Evolutionary conservation across 2,888 invertebrate genomes (phyloP), one percentile per base, ranked within the genome.

Genomic region (Ectobius pallidus): DNA sequence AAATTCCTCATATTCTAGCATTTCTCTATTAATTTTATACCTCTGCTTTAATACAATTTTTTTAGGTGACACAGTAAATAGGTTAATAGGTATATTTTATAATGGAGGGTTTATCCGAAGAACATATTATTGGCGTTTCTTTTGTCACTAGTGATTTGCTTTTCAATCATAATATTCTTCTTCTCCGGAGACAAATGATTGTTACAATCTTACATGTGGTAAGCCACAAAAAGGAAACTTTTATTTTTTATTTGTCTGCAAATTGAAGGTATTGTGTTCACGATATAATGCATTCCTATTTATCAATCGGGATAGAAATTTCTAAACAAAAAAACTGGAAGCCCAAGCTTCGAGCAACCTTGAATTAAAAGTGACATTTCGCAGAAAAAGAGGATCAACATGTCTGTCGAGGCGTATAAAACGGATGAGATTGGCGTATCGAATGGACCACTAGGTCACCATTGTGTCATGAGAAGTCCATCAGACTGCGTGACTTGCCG

Each of bases 161-260:
- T 63, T 14, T 63, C 14, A 63, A 4, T 42, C 63, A 32, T n/a
- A 14, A 32, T 18, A 42, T 42, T 22, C 16, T 42, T 63, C 42
- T 20, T 42, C 42, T 42, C 42, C 63, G 32, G 63, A 63, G 63
- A 63, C 63, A 63, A 63, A 63, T 63, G 63, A 63, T 63, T 18
- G n/a, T n/a, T n/a, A n/a, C n/a, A n/a, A n/a, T n/a, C 42, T 42
- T 39, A 39, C 6, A 25, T 30, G 25, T 34, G 42, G 42, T 63
- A 63, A 63, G 63, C 42, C 42, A 63, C 63, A 39, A 3, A 11
- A 20, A 62, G 25, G 63, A 22, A 42, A 42, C 42, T 22, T 20
- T 42, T 16, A 39, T 63, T 63, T 63, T 20, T 52, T 20, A 2
- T 25, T 52, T 52, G 18, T 52, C 25, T 52, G 52, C 25, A 22